phyloP scores from a whole-genome alignment of 2,113 vertebrate species.

The Solenodon paradoxus region DNA sequence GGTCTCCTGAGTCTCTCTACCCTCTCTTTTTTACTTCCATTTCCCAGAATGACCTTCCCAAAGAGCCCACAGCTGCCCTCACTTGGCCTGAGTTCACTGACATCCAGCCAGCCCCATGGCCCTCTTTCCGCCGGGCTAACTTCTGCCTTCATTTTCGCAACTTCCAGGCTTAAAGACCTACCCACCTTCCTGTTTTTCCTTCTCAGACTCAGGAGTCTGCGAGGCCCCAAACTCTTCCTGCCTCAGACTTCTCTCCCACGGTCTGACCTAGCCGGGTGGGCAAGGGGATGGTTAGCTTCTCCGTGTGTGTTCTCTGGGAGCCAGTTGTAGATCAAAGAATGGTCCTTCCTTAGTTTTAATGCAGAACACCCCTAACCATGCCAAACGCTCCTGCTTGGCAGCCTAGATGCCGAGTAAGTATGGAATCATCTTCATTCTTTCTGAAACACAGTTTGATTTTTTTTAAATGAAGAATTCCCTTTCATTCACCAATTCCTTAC shows the following conservation, averaged over 20 bases:
- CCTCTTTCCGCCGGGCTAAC: background rate
- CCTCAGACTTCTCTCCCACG: slow-evolving; percentile 10
- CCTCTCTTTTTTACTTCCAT: background rate
- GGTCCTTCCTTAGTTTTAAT: slow-evolving; percentile 25
- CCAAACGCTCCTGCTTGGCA: background rate
- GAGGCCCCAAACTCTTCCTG: background rate
- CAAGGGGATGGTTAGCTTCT: background rate
- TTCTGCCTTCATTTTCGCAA: background rate
- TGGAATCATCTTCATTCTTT: slow-evolving; percentile 17
- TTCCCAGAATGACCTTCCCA: background rate
- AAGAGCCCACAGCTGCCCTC: background rate
- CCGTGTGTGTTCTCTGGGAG: slow-evolving; percentile 1
- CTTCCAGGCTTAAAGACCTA: slow-evolving; percentile 4
- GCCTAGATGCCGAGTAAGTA: background rate
- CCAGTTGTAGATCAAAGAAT: slow-evolving; percentile 13
- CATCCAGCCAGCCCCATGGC: background rate
- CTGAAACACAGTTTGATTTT: background rate
- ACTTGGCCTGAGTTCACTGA: background rate
- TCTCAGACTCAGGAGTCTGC: background rate
- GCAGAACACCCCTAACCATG: slow-evolving; percentile 25
- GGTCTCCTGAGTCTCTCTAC: background rate
- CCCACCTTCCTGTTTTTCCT: background rate
- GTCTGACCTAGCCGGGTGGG: background rate
- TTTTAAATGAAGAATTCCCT: slow-evolving; percentile 29
- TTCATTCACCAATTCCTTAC: slow-evolving; percentile 28